Evolutionary conservation across 1,140 invertebrate genomes (phyloP), one percentile per base, ranked within the genome.

Genomic region (Mylabris phalerata): DNA sequence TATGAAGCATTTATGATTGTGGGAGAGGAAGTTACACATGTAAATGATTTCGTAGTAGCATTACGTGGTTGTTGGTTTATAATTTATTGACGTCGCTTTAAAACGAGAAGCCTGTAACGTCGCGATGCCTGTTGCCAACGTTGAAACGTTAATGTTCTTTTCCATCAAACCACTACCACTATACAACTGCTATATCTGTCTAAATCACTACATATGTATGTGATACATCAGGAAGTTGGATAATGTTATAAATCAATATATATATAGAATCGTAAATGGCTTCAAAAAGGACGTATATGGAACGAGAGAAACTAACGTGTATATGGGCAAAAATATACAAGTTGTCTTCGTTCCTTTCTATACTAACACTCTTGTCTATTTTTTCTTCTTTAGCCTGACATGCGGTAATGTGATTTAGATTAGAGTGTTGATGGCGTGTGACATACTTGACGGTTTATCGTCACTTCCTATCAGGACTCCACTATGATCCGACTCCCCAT

Each of bases 231-330:
- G 62, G 55, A 59, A 62, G 51, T 47, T 49, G 57, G 62, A 63
- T 67, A 67, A 67, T 62, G 57, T 62, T 62, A 67, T 67, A 65
- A 67, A 67, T 67, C 65, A 67, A 67, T 63, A 63, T 61, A 63
- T 61, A 63, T 67, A 19, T 19, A 19, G 19, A 67, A 67, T 67
- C 63, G 64, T 58, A 66, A 11, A 40, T 48, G 48, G 45, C 49
- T 25, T 19, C 19, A 32, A 5, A 32, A 1, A 32, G 32, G 7
- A 32, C 32, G 32, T 5, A 4, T 32, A 39, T 59, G 50, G 43
- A 57, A 50, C 51, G 54, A 55, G 55, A 58, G 54, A 48, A 19
- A 19, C 19, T 19, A 19, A 61, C 50, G 50, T 42, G 50, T 42
- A 50, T 49, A 48, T 49, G 60, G 43, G 55, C 41, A 48, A 41